Evolutionary conservation across 1,140 invertebrate genomes (phyloP), one percentile per base, ranked within the genome.

Genomic region (Agraylea sexmaculata): DNA sequence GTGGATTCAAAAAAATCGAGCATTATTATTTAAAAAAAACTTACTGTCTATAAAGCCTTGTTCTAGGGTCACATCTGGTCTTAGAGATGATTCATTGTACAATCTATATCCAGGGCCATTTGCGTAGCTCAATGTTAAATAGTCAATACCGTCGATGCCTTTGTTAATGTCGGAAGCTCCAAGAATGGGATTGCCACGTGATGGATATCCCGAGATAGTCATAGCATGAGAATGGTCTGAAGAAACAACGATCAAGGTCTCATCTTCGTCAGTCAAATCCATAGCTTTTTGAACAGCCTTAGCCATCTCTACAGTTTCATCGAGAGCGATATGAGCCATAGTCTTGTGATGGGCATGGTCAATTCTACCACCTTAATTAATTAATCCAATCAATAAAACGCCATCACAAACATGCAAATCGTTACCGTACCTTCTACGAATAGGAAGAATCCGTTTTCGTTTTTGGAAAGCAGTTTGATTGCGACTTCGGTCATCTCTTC

Each of bases 291-390:
- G 59, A 6, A 88, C 70, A 0, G 84, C 80, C 25, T 77, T 73
- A 33, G 84, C 80, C 37, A 88, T 64, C 27, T 82, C 79, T 2
- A 80, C 66, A 0, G 83, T 85, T 57, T 88, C 85, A 52, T 84
- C 81, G 3, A 88, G 56, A 0, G 84, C 82, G 43, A 81, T 68
- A 34, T 74, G 75, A 1, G 81, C 81, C 50, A 80, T 81, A 49
- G 81, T 83, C 49, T 77, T 77, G 50, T 89, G 86, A 59, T 89
- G 86, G 2, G 82, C 85, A 53, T 83, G 81, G 52, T 89, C 85
- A 42, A 89, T 90, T 51, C 80, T 69, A 2, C 83, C 84, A 43
- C 85, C 80, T 83, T 19, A 33, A 16, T 8, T 17, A n/a, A n/a
- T n/a, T n/a, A n/a, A n/a, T n/a, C n/a, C n/a, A n/a, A n/a, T 32